Evolutionary conservation across 2,113 vertebrate genomes (phyloP).

Genomic region (Ceyx cyanopectus): DNA sequence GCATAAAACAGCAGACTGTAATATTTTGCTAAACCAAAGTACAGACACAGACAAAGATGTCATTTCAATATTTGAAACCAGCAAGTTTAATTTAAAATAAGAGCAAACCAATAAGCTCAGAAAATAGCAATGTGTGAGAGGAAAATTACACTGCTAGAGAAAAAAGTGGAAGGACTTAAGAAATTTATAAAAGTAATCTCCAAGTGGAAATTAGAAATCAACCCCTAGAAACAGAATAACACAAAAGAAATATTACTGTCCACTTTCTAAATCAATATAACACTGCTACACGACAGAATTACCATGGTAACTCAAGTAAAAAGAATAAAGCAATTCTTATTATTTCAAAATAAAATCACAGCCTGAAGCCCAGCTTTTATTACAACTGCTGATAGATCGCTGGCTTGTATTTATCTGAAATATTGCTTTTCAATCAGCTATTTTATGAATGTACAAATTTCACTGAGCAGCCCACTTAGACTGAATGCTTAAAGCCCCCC

Average conservation of each 20-base stretch:
- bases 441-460: slow-evolving; percentile 95
- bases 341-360: slow-evolving; percentile 98
- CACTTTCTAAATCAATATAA: slow-evolving; percentile 99
- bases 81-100: slow-evolving; percentile 98
- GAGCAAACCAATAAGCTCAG: slow-evolving; percentile 97
- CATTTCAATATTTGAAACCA: slow-evolving; percentile 99
- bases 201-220: slow-evolving; percentile 99
- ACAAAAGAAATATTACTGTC: slow-evolving; percentile 99
- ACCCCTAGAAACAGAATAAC: slow-evolving; percentile 97
- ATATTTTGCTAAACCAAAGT: slow-evolving; percentile 93
- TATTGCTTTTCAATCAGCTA: slow-evolving; percentile 95
- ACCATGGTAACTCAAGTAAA: slow-evolving; percentile 99
- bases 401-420: slow-evolving; percentile 96
- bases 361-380: slow-evolving; percentile 98
- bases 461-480: slow-evolving; percentile 89
- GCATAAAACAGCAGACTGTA: slow-evolving; percentile 88
- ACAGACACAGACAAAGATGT: slow-evolving; percentile 90
- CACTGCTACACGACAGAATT: slow-evolving; percentile 96
- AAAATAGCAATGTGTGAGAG: slow-evolving; percentile 91
- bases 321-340: slow-evolving; percentile 99
- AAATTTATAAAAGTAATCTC: slow-evolving; percentile 99
- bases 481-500: slow-evolving; percentile 80
- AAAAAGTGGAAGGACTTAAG: slow-evolving; percentile 95
- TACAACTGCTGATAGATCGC: slow-evolving; percentile 94
- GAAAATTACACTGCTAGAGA: slow-evolving; percentile 94